These are phyloP conservation scores for Oscheius onirici DNA, from an alignment of 2,888 invertebrate genomes.

Conservation along the genomic window DNA sequence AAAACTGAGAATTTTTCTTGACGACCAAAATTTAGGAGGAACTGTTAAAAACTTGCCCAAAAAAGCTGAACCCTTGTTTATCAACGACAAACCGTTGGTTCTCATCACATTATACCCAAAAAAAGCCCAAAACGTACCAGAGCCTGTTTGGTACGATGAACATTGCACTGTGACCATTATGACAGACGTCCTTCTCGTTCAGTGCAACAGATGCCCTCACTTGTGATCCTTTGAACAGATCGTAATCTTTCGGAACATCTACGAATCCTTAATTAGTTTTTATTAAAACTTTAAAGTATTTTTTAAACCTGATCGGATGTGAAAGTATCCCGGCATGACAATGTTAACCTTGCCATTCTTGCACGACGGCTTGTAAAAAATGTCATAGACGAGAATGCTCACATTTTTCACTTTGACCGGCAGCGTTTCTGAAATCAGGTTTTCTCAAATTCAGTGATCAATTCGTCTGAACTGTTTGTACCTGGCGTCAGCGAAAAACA, in stretches of 20 bases:
- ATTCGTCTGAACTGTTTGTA: too few species aligned
- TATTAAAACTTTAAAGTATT: background rate
- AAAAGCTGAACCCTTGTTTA: too few species aligned
- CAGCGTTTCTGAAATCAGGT: constrained; percentile 31
- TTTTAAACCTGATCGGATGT: constrained; percentile 37
- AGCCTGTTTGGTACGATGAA: constrained; percentile 49
- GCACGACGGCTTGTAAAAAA: constrained; percentile 50
- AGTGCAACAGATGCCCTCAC: constrained; percentile 43
- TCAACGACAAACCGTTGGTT: background rate
- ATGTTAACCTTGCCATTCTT: constrained; percentile 48
- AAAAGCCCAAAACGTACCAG: constrained; percentile 32
- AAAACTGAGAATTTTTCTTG: too few species aligned
- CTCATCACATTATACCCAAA: background rate
- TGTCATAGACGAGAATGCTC: constrained; percentile 46
- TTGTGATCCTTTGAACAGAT: constrained; percentile 44
- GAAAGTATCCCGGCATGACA: constrained; percentile 51
- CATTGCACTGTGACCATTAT: constrained; percentile 45
- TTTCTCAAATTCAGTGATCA: too few species aligned
- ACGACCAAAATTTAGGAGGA: too few species aligned
- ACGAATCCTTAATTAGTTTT: constrained; percentile 35
- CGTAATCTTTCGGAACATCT: constrained; percentile 39
- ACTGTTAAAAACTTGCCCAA: too few species aligned
- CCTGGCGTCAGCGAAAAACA: too few species aligned
- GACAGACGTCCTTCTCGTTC: constrained; percentile 47
- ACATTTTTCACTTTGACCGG: constrained; percentile 47